Evolutionary conservation across 2,888 invertebrate genomes (phyloP), one percentile per base, ranked within the genome.

Genomic region (Cheilosia soror): DNA sequence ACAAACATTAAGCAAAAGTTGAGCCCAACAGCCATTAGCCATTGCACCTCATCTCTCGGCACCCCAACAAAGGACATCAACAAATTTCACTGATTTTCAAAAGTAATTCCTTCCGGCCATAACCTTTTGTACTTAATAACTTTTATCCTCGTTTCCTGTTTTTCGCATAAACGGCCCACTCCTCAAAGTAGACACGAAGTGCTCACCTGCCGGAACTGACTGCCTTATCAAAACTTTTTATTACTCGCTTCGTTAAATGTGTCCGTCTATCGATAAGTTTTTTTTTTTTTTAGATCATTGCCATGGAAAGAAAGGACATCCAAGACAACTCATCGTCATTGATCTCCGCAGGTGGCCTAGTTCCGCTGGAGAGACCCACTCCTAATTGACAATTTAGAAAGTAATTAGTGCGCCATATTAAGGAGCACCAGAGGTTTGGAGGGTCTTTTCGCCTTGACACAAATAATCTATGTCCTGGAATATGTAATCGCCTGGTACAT

Each of bases 91-190:
- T 65, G 79, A 79, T 83, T 78, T 73, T 55, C 66, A 60, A 73
- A 78, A 62, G 72, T 51, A 62, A 63, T 78, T 68, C 63, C 66
- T 58, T 58, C 29, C 68, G 72, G 57, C 63, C 20, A 68, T 83
- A 73, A 68, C 83, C 78, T 78, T 78, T 78, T 73, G 72, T 72
- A 69, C 65, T 76, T 76, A 66, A 76, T 68, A 76, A 76, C 68
- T 76, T 71, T 58, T 60, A 25, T 66, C 15, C 65, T 27, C 5
- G 31, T 31, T 62, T 62, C 27, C 62, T 33, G 40, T n/a, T 44
- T 1, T 42, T 42, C 31, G 29, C 29, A 63, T 25, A 29, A 47
- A n/a, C 27, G 37, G 5, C 40, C 37, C 4, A 37, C 11, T 3
- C 37, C n/a, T 0, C 2, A 2, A 33, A 44, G n/a, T 3, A 2